Evolutionary conservation across 2,113 vertebrate species (phyloP).

Genomic region (Myotis davidii): DNA sequence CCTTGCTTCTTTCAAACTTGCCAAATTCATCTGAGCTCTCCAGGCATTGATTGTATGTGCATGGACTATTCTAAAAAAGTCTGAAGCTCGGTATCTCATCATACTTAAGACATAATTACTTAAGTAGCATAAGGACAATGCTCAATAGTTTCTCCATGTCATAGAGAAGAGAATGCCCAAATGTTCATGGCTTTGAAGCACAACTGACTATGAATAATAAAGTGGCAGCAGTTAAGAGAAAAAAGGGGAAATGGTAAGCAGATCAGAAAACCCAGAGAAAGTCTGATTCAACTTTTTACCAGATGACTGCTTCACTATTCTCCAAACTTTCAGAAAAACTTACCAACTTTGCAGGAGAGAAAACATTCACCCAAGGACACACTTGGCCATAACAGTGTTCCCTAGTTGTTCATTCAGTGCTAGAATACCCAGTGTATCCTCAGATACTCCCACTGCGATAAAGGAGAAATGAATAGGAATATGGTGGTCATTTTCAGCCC

Average conservation of each 20-base stretch:
- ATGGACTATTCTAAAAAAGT: constrained; percentile 42
- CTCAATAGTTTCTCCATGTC: constrained; percentile 28
- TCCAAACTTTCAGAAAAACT: constrained; percentile 10
- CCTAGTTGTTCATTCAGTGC: not conserved
- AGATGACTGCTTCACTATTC: constrained; percentile 38
- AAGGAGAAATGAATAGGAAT: not conserved
- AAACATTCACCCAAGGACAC: not conserved
- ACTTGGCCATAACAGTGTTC: not conserved
- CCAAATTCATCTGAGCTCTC: not conserved
- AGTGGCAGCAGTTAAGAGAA: constrained; percentile 36
- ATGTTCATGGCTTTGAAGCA: constrained; percentile 40
- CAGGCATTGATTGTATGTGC: not conserved
- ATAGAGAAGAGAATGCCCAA: constrained; percentile 30
- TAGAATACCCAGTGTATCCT: not conserved
- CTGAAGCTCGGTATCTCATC: constrained; percentile 32
- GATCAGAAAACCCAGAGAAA: constrained; percentile 35
- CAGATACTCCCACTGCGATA: not conserved
- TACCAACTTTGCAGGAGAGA: not conserved
- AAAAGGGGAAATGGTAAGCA: not conserved
- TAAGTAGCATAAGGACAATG: not conserved
- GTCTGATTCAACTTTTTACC: constrained; percentile 44
- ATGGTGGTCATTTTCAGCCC: not conserved
- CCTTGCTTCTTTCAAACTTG: constrained; percentile 39
- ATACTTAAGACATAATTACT: constrained; percentile 44
- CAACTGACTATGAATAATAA: constrained; percentile 51